Conservation (phyloP, 2,113 vertebrate species). For the Asarcornis scutulata region DNA sequence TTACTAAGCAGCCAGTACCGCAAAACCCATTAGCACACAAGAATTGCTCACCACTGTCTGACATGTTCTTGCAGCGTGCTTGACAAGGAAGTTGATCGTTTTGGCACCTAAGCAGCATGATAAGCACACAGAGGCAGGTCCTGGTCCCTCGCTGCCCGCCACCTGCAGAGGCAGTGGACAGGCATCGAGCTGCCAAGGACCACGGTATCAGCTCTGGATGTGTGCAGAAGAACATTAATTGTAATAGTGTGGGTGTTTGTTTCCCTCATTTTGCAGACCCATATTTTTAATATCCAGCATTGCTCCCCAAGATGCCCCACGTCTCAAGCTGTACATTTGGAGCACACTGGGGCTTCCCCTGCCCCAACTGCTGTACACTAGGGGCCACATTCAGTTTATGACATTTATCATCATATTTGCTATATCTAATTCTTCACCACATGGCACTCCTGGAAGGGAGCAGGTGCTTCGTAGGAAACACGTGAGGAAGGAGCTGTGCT, state of each 20-base stretch:
- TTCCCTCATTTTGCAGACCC: not conserved
- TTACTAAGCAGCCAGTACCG: conserved; percentile 32
- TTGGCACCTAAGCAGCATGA: not conserved
- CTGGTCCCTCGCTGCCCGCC: not conserved
- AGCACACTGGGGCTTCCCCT: not conserved
- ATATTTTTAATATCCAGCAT: not conserved
- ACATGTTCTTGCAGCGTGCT: not conserved
- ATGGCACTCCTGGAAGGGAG: not conserved
- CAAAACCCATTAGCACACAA: conserved; percentile 24
- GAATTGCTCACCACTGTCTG: not conserved
- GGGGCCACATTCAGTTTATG: not conserved
- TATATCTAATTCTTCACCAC: not conserved
- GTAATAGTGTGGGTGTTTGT: not conserved
- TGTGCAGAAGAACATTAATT: fast-evolving
- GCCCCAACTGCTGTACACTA: not conserved
- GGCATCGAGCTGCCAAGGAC: not conserved
- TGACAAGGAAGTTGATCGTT: not conserved
- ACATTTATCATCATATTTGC: not conserved
- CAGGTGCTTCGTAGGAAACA: not conserved
- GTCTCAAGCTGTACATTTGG: not conserved
- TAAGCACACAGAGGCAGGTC: not conserved
- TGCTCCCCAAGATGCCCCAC: fast-evolving
- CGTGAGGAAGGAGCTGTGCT: not conserved
- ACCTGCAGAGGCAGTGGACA: not conserved
- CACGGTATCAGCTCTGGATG: fast-evolving